Evolutionary conservation across 1,140 invertebrate species (phyloP).

Genomic region (Odontomachus brunneus): DNA sequence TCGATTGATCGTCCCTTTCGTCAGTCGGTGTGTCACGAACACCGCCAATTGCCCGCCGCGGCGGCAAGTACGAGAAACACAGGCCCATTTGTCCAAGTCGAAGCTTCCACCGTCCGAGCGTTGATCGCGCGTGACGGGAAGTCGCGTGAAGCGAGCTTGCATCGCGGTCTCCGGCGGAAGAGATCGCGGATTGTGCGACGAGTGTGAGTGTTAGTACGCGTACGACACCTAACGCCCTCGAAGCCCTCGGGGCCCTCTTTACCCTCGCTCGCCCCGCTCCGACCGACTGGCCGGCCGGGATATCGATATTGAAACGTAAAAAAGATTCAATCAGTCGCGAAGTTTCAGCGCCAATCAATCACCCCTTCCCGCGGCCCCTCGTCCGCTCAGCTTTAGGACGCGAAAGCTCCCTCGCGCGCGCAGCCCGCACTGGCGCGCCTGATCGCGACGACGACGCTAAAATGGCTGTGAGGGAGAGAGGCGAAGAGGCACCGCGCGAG

Average conservation of each 20-base stretch:
- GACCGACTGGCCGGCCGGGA: constrained; percentile 45
- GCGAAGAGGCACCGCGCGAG: neutral
- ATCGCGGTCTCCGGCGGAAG: neutral
- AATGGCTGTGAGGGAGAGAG: constrained; percentile 70
- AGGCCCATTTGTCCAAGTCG: no score
- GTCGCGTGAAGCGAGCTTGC: neutral
- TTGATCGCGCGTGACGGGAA: neutral
- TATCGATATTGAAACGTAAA: constrained; percentile 84
- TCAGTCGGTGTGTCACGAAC: neutral
- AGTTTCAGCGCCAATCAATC: constrained; percentile 85
- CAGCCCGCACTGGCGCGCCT: constrained; percentile 72
- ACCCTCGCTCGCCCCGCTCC: neutral
- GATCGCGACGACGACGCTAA: constrained; percentile 74
- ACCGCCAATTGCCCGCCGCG: neutral
- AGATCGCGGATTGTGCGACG: neutral
- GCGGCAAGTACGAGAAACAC: neutral
- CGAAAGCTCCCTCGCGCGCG: constrained; percentile 75
- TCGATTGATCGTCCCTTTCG: neutral
- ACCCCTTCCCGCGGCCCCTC: constrained; percentile 57
- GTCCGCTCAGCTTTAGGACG: constrained; percentile 67
- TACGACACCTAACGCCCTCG: neutral
- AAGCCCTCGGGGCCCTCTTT: constrained; percentile 7
- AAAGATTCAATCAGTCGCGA: constrained; percentile 85
- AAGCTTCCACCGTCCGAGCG: neutral
- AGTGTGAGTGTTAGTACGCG: neutral